Percentiles rank a stretch among this genome's conserved stretches.
These are phyloP conservation scores for Phylloscopus trochilus DNA, from an alignment of 2,113 vertebrate genomes.

Conservation along the genomic window DNA sequence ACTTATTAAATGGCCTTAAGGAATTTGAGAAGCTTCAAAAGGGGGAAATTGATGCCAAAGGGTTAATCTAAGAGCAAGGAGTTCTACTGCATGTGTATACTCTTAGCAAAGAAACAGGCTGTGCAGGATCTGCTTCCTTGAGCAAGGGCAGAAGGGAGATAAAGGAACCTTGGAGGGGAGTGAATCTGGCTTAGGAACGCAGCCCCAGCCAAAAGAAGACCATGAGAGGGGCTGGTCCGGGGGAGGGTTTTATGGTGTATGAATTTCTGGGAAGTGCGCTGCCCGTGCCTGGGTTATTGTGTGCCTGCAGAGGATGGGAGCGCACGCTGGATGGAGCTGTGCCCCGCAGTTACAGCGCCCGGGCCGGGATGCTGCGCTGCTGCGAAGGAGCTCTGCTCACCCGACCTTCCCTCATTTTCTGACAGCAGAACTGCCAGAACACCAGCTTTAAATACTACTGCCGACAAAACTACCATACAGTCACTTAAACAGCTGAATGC, in stretches of 20 bases:
- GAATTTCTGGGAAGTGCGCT: background rate
- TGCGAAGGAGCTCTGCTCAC: fast-evolving
- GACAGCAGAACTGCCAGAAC: background rate
- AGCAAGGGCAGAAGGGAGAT: background rate
- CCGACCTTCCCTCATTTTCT: fast-evolving
- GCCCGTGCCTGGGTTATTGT: fast-evolving
- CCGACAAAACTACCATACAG: background rate
- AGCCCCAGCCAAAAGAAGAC: background rate
- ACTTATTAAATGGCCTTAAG: background rate
- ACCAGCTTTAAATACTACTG: background rate
- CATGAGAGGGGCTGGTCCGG: background rate
- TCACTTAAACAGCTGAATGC: background rate
- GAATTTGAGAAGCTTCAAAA: background rate
- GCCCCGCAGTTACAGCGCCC: fast-evolving
- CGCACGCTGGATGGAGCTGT: background rate
- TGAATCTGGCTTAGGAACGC: background rate
- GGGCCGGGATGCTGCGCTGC: fast-evolving
- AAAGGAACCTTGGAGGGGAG: too few relatives aligned
- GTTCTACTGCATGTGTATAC: background rate
- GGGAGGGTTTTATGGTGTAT: too few relatives aligned
- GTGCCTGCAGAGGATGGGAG: background rate
- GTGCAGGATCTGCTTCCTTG: background rate
- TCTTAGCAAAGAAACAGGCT: background rate
- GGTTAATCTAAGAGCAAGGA: background rate
- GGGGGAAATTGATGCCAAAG: background rate